Conservation (phyloP, 2,797 vertebrate species). For the Arvicola amphibius region DNA sequence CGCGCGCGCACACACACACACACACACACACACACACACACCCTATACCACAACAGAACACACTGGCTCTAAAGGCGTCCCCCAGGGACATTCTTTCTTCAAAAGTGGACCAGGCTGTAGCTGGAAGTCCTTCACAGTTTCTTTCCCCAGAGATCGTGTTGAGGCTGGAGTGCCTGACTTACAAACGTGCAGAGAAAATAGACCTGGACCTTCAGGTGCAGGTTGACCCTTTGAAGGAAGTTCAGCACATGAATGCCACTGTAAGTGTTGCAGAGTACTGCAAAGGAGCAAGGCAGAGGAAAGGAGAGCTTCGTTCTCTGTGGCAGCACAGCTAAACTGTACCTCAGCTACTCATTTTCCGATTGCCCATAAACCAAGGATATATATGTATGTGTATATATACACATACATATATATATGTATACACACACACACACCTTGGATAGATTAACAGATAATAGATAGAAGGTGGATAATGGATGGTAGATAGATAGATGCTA, state of each 20-base stretch:
- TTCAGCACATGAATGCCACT: not conserved
- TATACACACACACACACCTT: too few relatives aligned
- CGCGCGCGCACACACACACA: too few relatives aligned
- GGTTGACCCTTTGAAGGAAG: not conserved
- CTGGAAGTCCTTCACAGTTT: not conserved
- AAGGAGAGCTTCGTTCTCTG: not conserved
- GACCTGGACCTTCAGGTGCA: not conserved
- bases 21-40: not conserved
- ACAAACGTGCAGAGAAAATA: not conserved
- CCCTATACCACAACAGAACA: not conserved
- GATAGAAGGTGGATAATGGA: not conserved
- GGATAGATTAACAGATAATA: not conserved
- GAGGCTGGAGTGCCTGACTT: not conserved
- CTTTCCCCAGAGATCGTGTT: not conserved
- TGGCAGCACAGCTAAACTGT: not conserved
- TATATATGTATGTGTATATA: too few relatives aligned
- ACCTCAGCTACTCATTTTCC: not conserved
- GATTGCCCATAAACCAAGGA: not conserved
- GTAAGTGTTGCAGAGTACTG: not conserved
- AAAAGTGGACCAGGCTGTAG: not conserved
- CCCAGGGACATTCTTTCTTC: not conserved
- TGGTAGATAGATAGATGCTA: not conserved
- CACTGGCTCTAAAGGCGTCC: not conserved
- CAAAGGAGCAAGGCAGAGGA: not conserved
- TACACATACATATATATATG: too few relatives aligned